Evolutionary conservation across 92 coral and sea anemone genomes (phyloP).

Genomic region (Bergia sp.): DNA sequence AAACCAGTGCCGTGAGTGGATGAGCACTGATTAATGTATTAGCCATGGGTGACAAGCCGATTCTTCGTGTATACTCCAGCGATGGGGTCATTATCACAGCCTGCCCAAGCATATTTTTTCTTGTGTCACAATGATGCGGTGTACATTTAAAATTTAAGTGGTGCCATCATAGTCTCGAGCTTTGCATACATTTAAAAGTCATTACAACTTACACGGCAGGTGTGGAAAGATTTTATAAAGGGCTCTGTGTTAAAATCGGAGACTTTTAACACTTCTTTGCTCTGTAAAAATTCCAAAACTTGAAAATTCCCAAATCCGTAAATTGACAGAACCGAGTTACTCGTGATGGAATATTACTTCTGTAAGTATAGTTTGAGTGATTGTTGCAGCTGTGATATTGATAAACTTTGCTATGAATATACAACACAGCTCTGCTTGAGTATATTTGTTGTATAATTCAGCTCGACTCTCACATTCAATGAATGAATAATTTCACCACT

Average conservation of each 20-base stretch:
- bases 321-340: neutral
- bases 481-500: neutral
- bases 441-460: neutral
- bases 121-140: constrained; percentile 42
- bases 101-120: neutral
- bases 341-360: constrained; percentile 15
- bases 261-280: neutral
- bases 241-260: constrained; percentile 2
- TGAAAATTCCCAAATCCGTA: neutral
- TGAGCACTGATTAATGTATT: neutral
- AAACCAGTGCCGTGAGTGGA: constrained; percentile 15
- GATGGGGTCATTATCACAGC: constrained; percentile 26
- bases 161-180: constrained; percentile 31
- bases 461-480: neutral
- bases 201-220: constrained; percentile 76
- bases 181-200: constrained; percentile 82
- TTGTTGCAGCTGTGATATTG: constrained; percentile 4
- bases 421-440: constrained; percentile 17
- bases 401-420: constrained; percentile 11
- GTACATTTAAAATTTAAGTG: constrained; percentile 46
- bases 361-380: constrained; percentile 31
- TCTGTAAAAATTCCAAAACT: neutral
- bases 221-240: constrained; percentile 40
- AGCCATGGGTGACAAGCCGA: constrained; percentile 19
- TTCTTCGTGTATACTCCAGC: constrained; percentile 10